Conservation (phyloP, 2,797 vertebrate genomes). For the Anas capensis region DNA sequence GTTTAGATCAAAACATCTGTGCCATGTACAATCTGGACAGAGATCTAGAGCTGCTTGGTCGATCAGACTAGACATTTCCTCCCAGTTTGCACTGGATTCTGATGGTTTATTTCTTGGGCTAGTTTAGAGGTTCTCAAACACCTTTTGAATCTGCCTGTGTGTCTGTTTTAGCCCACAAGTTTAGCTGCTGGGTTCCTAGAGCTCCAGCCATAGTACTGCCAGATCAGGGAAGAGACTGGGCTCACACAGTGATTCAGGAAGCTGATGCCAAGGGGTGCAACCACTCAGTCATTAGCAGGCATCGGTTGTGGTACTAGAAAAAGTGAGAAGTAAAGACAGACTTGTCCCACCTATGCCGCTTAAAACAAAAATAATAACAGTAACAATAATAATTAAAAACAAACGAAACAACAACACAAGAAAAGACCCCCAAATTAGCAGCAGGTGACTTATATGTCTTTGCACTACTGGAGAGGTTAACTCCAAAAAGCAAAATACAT, state of each 20-base stretch:
- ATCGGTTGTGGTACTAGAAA: neutral
- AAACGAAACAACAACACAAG: too few species aligned
- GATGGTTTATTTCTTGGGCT: neutral
- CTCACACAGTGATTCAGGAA: neutral
- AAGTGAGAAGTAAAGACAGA: neutral
- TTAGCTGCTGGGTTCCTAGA: neutral
- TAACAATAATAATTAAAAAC: neutral
- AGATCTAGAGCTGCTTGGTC: accelerated
- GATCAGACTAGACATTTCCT: neutral
- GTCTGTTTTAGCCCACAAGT: neutral
- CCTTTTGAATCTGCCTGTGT: neutral
- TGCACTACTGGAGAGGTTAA: neutral
- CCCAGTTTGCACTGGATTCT: neutral
- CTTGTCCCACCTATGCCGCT: neutral
- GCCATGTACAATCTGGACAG: neutral
- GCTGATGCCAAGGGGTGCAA: neutral
- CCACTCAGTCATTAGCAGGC: neutral
- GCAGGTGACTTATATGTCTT: neutral
- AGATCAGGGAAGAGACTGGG: neutral
- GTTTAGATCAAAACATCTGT: neutral
- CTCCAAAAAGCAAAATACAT: neutral
- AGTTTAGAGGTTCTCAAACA: neutral
- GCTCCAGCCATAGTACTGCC: neutral
- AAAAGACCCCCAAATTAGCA: too few species aligned
- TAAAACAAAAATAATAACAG: neutral